Evolutionary conservation across 1,140 invertebrate species (phyloP).

Genomic region (Notospermus geniculatus): DNA sequence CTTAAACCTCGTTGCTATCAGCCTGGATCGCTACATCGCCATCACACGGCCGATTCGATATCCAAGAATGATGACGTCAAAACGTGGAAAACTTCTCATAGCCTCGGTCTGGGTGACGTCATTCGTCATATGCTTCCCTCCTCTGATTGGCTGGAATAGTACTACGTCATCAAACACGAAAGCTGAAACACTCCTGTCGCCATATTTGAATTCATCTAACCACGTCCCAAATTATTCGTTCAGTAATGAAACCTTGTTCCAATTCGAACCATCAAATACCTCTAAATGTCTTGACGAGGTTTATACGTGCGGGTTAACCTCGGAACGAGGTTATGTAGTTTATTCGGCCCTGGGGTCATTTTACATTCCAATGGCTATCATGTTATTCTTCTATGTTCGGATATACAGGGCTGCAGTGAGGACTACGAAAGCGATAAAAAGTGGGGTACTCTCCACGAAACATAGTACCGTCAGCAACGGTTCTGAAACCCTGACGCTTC

Average conservation of each 20-base stretch:
- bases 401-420: constrained; percentile 76
- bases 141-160: constrained; percentile 89
- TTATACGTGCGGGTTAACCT: not conserved
- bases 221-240: not conserved
- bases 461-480: too few relatives aligned
- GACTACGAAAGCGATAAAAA: too few relatives aligned
- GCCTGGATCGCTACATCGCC: constrained; percentile 56
- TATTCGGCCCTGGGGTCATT: constrained; percentile 90
- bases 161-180: constrained; percentile 5
- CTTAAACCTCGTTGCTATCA: constrained; percentile 57
- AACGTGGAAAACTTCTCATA: constrained; percentile 84
- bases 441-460: too few relatives aligned
- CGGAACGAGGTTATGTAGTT: constrained; percentile 74
- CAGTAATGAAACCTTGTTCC: not conserved
- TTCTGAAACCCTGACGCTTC: too few relatives aligned
- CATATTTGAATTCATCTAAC: not conserved
- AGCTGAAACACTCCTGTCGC: not conserved
- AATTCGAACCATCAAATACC: not conserved
- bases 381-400: constrained; percentile 93
- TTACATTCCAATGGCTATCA: constrained; percentile 93
- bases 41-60: constrained; percentile 54
- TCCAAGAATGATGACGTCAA: constrained; percentile 34
- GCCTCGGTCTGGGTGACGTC: constrained; percentile 90
- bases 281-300: not conserved
- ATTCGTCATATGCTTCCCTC: constrained; percentile 95